These are phyloP conservation scores for Masticophis lateralis DNA, from an alignment of 2,797 vertebrate genomes.

Conservation along the genomic window DNA sequence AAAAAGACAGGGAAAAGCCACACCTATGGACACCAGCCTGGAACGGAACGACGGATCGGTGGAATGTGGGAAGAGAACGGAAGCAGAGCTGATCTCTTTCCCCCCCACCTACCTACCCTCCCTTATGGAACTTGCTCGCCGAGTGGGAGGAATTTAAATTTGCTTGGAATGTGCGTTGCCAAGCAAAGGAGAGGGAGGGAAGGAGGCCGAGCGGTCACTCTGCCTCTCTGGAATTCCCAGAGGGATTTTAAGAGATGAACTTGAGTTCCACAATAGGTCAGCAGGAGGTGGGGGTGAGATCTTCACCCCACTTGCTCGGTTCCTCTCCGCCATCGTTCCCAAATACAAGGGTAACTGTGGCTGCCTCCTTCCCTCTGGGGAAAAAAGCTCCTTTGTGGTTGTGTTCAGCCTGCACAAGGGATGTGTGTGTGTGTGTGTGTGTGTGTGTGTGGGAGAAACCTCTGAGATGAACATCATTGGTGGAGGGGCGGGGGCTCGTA, in stretches of 20 bases:
- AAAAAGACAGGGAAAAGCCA: not conserved
- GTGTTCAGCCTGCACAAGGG: not conserved
- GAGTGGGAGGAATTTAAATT: slow-evolving; percentile 46
- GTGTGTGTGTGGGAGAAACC: too few species aligned
- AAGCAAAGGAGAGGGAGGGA: slow-evolving; percentile 65
- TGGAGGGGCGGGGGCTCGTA: not conserved
- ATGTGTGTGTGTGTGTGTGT: too few species aligned
- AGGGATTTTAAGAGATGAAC: slow-evolving; percentile 46
- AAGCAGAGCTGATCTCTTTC: slow-evolving; percentile 10
- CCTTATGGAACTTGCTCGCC: slow-evolving; percentile 18
- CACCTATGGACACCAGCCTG: not conserved
- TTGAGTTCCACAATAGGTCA: not conserved
- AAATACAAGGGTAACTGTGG: not conserved
- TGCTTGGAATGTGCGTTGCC: slow-evolving; percentile 73
- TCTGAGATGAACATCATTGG: too few species aligned
- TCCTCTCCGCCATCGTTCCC: not conserved
- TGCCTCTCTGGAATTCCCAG: slow-evolving; percentile 53
- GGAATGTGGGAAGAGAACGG: slow-evolving; percentile 22
- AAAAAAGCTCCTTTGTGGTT: not conserved
- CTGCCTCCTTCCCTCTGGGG: not conserved
- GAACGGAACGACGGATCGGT: not conserved
- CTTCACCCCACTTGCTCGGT: not conserved
- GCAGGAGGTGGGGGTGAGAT: not conserved
- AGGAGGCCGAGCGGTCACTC: slow-evolving; percentile 26
- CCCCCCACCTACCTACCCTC: not conserved